Evolutionary conservation across 2,113 vertebrate species (phyloP).

Genomic region (Lepisosteus oculatus): DNA sequence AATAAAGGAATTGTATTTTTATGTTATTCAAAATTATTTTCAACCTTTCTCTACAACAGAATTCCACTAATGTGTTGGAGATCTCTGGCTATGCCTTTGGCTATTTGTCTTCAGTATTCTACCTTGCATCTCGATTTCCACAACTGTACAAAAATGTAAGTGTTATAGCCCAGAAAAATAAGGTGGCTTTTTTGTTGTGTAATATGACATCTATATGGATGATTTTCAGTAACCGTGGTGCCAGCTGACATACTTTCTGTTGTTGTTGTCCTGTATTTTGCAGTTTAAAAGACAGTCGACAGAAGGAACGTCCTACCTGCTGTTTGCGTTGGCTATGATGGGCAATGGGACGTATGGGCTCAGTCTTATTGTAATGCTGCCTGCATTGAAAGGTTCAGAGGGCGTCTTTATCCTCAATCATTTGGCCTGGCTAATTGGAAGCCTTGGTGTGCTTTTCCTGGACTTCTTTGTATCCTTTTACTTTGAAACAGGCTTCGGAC

Average conservation of each 20-base stretch:
- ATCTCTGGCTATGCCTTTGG: conserved; percentile 68
- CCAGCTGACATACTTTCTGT: not conserved
- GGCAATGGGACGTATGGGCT: conserved; percentile 55
- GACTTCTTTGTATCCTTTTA: conserved; percentile 65
- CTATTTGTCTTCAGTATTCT: conserved; percentile 61
- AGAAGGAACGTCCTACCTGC: conserved; percentile 57
- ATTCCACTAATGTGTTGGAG: conserved; percentile 45
- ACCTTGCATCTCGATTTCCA: conserved; percentile 64
- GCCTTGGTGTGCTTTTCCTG: conserved; percentile 60
- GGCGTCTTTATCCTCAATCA: conserved; percentile 54
- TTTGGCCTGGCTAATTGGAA: conserved; percentile 64
- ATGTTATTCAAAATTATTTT: too few species aligned
- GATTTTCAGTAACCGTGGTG: not conserved
- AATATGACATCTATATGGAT: conserved; percentile 5
- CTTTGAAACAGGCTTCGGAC: not conserved
- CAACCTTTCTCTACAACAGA: conserved; percentile 36
- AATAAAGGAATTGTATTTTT: too few species aligned
- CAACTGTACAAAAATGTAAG: conserved; percentile 70
- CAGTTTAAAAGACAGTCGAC: conserved; percentile 59
- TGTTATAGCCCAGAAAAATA: not conserved
- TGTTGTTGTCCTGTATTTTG: not conserved
- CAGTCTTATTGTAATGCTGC: conserved; percentile 59
- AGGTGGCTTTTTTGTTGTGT: too few species aligned
- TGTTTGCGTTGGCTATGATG: conserved; percentile 58
- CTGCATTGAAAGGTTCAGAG: conserved; percentile 35